These are phyloP conservation scores for Poecilia wingei DNA, from an alignment of 2,797 vertebrate genomes.

Conservation along the genomic window DNA sequence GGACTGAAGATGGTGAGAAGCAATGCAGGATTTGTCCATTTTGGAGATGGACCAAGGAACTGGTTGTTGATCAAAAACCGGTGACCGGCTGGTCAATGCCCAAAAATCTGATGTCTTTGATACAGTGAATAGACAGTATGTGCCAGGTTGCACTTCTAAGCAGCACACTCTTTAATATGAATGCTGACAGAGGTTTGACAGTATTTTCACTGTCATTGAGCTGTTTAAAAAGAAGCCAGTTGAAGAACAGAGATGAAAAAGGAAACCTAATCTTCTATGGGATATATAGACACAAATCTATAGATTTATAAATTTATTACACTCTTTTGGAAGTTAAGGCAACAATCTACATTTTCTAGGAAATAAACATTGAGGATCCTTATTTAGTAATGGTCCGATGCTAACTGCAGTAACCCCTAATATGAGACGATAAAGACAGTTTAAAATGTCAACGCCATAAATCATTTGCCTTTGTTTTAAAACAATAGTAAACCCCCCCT, in stretches of 20 bases:
- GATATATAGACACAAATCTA: background rate
- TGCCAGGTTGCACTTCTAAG: background rate
- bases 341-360: background rate
- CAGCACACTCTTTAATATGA: background rate
- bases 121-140: background rate
- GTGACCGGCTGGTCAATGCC: background rate
- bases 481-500: background rate
- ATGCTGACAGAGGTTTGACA: background rate
- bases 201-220: background rate
- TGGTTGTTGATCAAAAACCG: background rate
- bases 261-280: background rate
- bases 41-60: background rate
- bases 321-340: background rate
- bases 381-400: background rate
- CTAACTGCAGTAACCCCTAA: background rate
- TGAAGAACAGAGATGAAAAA: background rate
- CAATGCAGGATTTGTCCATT: constrained; percentile 19
- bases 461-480: background rate
- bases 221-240: background rate
- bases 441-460: constrained; percentile 3
- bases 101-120: background rate
- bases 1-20: constrained; percentile 51
- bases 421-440: background rate
- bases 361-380: background rate
- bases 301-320: background rate